Conservation (phyloP, 64 coral and sea anemone species). For the Actinia equina region DNA sequence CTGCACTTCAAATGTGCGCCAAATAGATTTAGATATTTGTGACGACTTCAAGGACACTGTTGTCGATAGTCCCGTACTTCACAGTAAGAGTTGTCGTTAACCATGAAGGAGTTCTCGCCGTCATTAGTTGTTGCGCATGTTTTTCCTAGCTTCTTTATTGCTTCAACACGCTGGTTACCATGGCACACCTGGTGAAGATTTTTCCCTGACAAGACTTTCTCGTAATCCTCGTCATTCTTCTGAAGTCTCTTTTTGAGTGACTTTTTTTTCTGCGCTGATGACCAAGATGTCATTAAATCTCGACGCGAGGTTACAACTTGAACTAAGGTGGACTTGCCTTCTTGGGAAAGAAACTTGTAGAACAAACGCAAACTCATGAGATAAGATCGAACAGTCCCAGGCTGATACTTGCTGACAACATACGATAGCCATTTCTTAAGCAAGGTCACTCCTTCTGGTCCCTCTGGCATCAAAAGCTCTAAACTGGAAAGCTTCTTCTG, state of each 20-base stretch:
- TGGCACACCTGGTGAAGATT: constrained; percentile 35
- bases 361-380: constrained; percentile 39
- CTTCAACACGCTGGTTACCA: constrained; percentile 8
- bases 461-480: constrained; percentile 14
- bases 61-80: constrained; percentile 60
- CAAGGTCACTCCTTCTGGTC: constrained; percentile 25
- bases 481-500: neutral
- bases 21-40: constrained; percentile 32
- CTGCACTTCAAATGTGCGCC: constrained; percentile 39
- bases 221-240: constrained; percentile 36
- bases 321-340: neutral
- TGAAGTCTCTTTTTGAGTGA: constrained; percentile 22
- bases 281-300: constrained; percentile 40
- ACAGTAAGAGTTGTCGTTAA: constrained; percentile 42
- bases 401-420: constrained; percentile 18
- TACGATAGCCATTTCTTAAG: constrained; percentile 20
- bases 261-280: constrained; percentile 39
- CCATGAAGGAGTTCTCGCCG: neutral
- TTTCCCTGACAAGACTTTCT: constrained; percentile 25
- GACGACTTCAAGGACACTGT: constrained; percentile 48
- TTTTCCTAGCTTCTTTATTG: constrained; percentile 34
- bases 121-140: neutral
- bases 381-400: constrained; percentile 39
- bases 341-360: constrained; percentile 36
- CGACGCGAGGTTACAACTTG: constrained; percentile 10